Conservation (phyloP, 2,888 invertebrate species). For the Epicampocera succincta region DNA sequence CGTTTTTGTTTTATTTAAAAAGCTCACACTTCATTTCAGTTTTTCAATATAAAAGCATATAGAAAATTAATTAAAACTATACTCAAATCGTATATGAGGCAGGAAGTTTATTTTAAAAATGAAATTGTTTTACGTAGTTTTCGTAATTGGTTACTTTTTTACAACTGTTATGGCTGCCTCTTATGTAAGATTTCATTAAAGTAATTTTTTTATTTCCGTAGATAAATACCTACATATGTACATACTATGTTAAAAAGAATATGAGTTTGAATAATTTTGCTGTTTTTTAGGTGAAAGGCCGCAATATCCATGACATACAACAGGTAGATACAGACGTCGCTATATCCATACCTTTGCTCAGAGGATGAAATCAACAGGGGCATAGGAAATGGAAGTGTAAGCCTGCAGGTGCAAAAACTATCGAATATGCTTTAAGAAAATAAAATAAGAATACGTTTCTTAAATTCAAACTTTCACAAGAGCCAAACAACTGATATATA, state of each 20-base stretch:
- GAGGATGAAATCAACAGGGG: neutral
- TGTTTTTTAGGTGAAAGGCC: slow-evolving; percentile 9
- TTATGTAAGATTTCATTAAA: neutral
- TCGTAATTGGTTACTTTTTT: slow-evolving; percentile 16
- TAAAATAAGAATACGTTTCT: no score
- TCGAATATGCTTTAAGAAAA: no score
- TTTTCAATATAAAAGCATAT: neutral
- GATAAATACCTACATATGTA: no score
- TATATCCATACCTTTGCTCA: neutral
- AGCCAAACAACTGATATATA: no score
- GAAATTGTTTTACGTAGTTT: slow-evolving; percentile 26
- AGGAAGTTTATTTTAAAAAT: neutral
- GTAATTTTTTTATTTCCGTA: neutral
- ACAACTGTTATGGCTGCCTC: slow-evolving; percentile 18
- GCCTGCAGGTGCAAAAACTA: neutral
- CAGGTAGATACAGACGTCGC: neutral
- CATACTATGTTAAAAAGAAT: neutral
- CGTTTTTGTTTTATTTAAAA: no score
- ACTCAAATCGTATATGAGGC: neutral
- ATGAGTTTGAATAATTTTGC: neutral
- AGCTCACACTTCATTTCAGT: neutral
- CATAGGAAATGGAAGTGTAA: neutral
- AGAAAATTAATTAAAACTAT: neutral
- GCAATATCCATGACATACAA: neutral
- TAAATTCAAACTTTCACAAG: no score